phyloP scores from a whole-genome alignment of 2,113 vertebrate species.

The Sturnira hondurensis region DNA sequence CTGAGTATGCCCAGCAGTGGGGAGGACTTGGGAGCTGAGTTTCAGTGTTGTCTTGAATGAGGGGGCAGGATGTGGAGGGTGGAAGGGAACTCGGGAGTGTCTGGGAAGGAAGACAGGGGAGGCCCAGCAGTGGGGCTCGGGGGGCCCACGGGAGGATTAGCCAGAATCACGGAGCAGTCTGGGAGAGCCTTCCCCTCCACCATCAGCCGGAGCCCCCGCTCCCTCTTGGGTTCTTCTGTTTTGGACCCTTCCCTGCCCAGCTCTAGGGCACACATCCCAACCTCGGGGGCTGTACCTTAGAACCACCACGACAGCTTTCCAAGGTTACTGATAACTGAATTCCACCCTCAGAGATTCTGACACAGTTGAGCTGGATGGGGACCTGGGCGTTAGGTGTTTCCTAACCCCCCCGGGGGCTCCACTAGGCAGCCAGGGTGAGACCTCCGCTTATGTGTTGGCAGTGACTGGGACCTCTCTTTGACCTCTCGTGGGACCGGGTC shows the following conservation, averaged over 20 bases:
- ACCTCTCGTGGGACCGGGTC: too few relatives aligned
- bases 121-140: background rate
- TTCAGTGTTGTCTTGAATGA: background rate
- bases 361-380: background rate
- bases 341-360: background rate
- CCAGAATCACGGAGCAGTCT: rapidly evolving
- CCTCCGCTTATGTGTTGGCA: background rate
- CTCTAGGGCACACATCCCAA: background rate
- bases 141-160: rapidly evolving
- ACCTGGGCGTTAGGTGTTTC: background rate
- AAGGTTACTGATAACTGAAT: background rate
- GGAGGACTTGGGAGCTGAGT: background rate
- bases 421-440: background rate
- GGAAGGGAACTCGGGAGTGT: background rate
- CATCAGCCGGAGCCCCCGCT: rapidly evolving
- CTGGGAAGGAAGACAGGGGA: background rate
- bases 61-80: background rate
- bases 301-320: background rate
- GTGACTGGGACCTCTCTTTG: background rate
- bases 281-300: background rate
- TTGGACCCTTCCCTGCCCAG: background rate
- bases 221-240: background rate
- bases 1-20: background rate
- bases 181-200: background rate
- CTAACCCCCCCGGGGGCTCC: background rate